Evolutionary conservation across 2,797 vertebrate species (phyloP), one percentile per base, ranked within the genome.

Genomic region (Prunella strophiata): DNA sequence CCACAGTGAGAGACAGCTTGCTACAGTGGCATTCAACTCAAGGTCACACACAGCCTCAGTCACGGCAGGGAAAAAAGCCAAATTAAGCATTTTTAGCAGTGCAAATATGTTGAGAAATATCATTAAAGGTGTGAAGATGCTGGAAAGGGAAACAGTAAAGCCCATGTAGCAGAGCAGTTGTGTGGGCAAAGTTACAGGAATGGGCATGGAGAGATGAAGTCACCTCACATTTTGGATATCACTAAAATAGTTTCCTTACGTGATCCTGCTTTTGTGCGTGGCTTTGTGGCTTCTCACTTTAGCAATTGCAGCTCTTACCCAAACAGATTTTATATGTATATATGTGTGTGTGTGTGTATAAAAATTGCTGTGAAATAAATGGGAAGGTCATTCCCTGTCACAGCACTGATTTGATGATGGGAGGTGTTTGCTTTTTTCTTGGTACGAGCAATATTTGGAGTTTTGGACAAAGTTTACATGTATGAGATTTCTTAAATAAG

Each of bases 41-140:
- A 96, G 96, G 96, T 91, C 89, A 68, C 67, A 20, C 42, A 30
- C 47, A 76, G 61, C 7, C 12, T 45, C 91, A 80, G 84, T 32
- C 91, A 62, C 3, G 3, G 85, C 40, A 17, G 73, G 84, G 79
- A 73, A 91, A 92, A 91, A 84, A 81, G 67, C 74, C 91, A 94
- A 94, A 90, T 61, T 40, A 54, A 76, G 83, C 47, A 11, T 73
- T 94, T 96, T 88, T 58, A 88, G 50, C 80, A 73, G 72, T 14
- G 73, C 62, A 89, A 88, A 84, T 75, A 29, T 21, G 55, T 50
- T 59, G 52, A 40, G 67, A 82, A 90, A 51, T 71, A 45, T 48
- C 36, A 16, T 34, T 20, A 59, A 48, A 34, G 18, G 18, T 88
- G 80, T 94, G 91, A 79, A 84, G 88, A 51, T 29, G 57, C 38